Base-by-base conservation (phyloP, 2,113 vertebrate species). In the Gopherus evgoodei region DNA sequence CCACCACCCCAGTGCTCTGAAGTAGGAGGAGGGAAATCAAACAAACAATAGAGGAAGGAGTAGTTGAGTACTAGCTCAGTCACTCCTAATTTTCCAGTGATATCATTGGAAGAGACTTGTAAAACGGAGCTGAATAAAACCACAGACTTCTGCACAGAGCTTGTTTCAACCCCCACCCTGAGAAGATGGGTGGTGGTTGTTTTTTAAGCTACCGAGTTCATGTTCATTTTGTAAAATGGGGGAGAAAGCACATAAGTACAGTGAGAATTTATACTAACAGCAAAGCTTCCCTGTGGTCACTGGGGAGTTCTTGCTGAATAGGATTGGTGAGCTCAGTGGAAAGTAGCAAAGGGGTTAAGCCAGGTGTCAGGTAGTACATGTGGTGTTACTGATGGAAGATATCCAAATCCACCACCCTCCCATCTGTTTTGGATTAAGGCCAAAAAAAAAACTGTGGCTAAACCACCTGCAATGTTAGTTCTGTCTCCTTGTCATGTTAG, bases 361-460 rank as follows among this genome's bases (percentile, higher is more conserved):
- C 90, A 93, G 92, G 92, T 95, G 95, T 93, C 11, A 42, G 87
- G 88, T 85, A 93, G 93, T 93, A 90, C 81, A 49, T 78, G 93
- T 93, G 89, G 89, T 89, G 84, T 93, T 79, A 16, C 84, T 47
- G 52, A 44, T 93, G 93, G 94, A 93, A 88, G 12, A 52, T 82
- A 75, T 91, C 96, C 92, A 95, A 80, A 91, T 93, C 88, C 82
- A 95, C 95, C 90, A 90, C 96, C 83, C 91, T 83, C 90, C 90
- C 96, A 91, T 97, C 95, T 95, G 93, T 75, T 96, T 90, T 91
- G 96, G 97, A 92, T 87, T 89, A 69, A 91, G 81, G 86, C 93
- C 95, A 82, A 59, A 88, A 90, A 93, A 86, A 6, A 81, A 96
- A 65, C 57, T 65, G 1, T 94, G 86, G 93, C 89, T 88, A 91